Percentiles rank a stretch among this genome's conserved stretches.
Conservation (phyloP, 1,140 invertebrate species). For the Zaprionus ghesquierei region DNA sequence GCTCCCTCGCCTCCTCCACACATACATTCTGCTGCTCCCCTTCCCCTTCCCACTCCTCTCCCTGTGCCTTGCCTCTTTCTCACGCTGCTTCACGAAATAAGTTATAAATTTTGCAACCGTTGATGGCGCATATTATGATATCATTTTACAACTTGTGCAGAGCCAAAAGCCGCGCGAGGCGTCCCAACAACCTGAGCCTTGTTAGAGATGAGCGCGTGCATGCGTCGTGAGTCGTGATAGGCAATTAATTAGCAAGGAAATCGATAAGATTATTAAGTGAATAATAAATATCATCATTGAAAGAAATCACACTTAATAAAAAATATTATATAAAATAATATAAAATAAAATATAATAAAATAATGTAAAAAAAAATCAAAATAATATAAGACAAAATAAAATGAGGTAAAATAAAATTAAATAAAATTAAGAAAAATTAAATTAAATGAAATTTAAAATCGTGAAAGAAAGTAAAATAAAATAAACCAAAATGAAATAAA, state of each 20-base stretch:
- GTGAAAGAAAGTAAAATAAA: no score
- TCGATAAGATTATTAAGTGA: neutral
- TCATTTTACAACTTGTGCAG: slow-evolving; percentile 80
- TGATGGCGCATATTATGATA: slow-evolving; percentile 81
- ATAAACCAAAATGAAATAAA: no score
- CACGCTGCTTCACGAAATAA: slow-evolving; percentile 58
- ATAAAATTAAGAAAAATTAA: no score
- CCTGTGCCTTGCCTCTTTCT: slow-evolving; percentile 9
- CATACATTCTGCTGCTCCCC: slow-evolving; percentile 7
- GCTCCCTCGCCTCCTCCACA: neutral
- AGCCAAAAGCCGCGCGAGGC: slow-evolving; percentile 35
- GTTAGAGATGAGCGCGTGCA: slow-evolving; percentile 36
- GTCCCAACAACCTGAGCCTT: slow-evolving; percentile 32
- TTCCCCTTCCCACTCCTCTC: neutral
- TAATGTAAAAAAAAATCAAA: no score
- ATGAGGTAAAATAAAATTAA: no score
- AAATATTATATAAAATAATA: no score
- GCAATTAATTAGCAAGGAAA: neutral
- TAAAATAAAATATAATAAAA: no score
- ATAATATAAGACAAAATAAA: no score
- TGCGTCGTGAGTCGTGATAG: slow-evolving; percentile 6
- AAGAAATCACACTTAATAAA: no score
- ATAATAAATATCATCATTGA: neutral
- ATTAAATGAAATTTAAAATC: no score
- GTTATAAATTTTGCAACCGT: slow-evolving; percentile 81